A percentile compares a stretch with the other conserved stretches of the same genome.
Evolutionary conservation across 2,797 vertebrate genomes (phyloP).

Genomic region (Smutsia gigantea): DNA sequence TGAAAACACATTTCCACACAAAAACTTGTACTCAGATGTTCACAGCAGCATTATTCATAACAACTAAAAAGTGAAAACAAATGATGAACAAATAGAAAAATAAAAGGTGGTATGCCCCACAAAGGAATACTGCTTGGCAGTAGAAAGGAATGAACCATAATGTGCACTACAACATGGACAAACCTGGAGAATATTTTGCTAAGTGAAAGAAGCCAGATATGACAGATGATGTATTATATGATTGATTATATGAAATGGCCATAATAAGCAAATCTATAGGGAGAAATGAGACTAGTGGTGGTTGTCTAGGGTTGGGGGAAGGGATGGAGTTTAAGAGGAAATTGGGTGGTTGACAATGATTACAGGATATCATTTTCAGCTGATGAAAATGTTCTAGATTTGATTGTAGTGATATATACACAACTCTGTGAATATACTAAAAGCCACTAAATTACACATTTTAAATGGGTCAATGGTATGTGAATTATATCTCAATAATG

Average conservation of each 20-base stretch:
- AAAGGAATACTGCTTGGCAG: not conserved
- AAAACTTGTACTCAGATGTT: not conserved
- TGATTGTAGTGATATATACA: not conserved
- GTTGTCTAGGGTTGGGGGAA: not conserved
- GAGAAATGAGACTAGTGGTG: not conserved
- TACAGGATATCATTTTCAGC: not conserved
- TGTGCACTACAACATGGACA: not conserved
- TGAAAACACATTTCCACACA: not conserved
- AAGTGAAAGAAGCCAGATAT: not conserved
- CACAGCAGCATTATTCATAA: not conserved
- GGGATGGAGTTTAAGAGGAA: not conserved
- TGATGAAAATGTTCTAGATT: conserved; percentile 20
- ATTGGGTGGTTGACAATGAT: not conserved
- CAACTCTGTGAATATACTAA: not conserved
- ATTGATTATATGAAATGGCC: not conserved
- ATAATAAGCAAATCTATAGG: not conserved
- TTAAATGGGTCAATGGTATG: not conserved
- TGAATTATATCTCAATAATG: not conserved
- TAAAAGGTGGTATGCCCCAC: not conserved
- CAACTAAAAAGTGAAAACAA: not conserved
- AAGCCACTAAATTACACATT: not conserved
- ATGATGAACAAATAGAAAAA: not conserved
- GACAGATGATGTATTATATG: not conserved
- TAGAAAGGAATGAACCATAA: not conserved
- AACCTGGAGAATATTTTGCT: not conserved